Percentiles rank a stretch among this genome's conserved stretches.
phyloP scores from a whole-genome alignment of 1,140 invertebrate species.

The Magallana gigas region DNA sequence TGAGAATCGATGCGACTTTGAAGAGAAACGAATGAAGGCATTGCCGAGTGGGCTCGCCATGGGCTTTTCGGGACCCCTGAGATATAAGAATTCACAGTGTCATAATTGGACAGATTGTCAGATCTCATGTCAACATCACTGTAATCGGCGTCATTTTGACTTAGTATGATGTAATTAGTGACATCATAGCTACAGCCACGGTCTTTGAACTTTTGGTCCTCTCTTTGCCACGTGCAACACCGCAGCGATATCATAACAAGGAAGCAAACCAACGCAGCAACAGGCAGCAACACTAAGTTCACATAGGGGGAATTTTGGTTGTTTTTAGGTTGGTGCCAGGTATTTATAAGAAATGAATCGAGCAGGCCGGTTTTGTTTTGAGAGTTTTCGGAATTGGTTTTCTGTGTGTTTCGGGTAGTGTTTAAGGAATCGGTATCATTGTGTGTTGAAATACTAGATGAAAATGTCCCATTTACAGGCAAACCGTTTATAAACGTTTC shows the following conservation, averaged over 20 bases:
- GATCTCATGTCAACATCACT: slow-evolving; percentile 36
- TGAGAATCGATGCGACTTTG: slow-evolving; percentile 54
- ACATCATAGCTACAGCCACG: slow-evolving; percentile 53
- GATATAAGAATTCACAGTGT: slow-evolving; percentile 44
- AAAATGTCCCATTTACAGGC: slow-evolving; percentile 32
- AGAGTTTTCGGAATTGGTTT: slow-evolving; percentile 4
- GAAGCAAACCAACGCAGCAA: slow-evolving; percentile 41
- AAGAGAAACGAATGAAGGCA: slow-evolving; percentile 18
- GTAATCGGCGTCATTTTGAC: slow-evolving; percentile 47
- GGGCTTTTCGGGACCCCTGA: slow-evolving; percentile 17
- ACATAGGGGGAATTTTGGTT: background rate
- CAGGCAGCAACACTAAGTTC: slow-evolving; percentile 27
- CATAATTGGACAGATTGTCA: slow-evolving; percentile 38
- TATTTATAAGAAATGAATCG: background rate
- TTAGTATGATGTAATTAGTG: slow-evolving; percentile 51
- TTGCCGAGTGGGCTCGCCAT: background rate
- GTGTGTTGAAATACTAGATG: slow-evolving; percentile 31
- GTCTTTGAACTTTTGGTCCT: slow-evolving; percentile 48
- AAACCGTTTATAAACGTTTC: slow-evolving; percentile 34
- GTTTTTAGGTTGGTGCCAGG: background rate
- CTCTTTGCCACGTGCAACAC: slow-evolving; percentile 51
- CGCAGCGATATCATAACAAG: slow-evolving; percentile 41
- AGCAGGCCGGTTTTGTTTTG: background rate
- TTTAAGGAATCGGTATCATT: background rate
- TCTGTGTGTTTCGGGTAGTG: background rate